Percentiles rank a stretch among this genome's conserved stretches.
Evolutionary conservation across 2,113 vertebrate genomes (phyloP).

Genomic region (Pollimyrus isidori): DNA sequence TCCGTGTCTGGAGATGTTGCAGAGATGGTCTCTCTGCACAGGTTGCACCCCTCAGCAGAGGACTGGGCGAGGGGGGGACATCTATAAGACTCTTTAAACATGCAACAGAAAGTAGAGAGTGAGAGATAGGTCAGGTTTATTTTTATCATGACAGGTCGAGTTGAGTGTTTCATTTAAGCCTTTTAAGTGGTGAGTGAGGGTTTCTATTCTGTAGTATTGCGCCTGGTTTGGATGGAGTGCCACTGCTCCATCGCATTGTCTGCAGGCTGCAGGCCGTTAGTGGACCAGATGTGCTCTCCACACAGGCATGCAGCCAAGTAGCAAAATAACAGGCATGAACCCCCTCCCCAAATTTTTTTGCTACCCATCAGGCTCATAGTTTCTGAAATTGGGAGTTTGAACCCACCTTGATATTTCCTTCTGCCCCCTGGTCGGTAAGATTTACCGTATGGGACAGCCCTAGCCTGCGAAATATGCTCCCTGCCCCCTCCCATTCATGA

Average conservation of each 20-base stretch:
- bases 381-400: neutral
- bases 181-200: constrained; percentile 26
- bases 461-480: neutral
- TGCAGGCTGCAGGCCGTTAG: neutral
- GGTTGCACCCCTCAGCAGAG: neutral
- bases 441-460: neutral
- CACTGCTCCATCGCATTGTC: neutral
- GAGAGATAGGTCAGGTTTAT: constrained; percentile 40
- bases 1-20: neutral
- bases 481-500: neutral
- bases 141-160: constrained; percentile 33
- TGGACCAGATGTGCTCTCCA: neutral
- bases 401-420: neutral
- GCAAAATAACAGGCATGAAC: neutral
- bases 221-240: constrained; percentile 15
- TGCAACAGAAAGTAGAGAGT: constrained; percentile 24
- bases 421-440: neutral
- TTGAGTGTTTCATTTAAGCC: constrained; percentile 24
- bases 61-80: too few species aligned
- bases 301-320: neutral
- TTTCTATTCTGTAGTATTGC: constrained; percentile 20
- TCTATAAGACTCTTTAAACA: neutral
- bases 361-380: neutral
- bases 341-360: neutral
- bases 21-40: neutral